Evolutionary conservation across 23 tunicate genomes (phyloP).

Genomic region (Oikopleura albicans): DNA sequence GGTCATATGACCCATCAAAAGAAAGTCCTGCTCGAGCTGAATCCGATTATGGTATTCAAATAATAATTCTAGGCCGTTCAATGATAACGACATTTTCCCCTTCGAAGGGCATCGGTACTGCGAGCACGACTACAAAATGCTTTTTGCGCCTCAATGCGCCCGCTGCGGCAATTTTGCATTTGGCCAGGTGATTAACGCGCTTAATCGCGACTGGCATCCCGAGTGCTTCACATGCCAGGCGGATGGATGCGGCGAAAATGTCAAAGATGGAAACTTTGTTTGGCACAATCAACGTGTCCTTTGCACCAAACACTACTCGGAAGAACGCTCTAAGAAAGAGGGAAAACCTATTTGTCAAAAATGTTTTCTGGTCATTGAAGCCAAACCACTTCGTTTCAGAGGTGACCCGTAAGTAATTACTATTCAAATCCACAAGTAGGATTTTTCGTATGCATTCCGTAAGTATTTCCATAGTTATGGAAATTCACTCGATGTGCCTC

Average conservation of each 20-base stretch:
- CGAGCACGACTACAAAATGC: slow-evolving; percentile 91
- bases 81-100: slow-evolving; percentile 21
- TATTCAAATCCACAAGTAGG: too few species aligned
- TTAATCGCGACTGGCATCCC: slow-evolving; percentile 90
- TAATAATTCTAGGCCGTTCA: neutral
- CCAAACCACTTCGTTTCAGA: slow-evolving; percentile 51
- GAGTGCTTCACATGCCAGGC: slow-evolving; percentile 74
- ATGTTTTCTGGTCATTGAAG: slow-evolving; percentile 86
- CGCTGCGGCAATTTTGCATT: slow-evolving; percentile 60
- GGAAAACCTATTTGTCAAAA: slow-evolving; percentile 83
- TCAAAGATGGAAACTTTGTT: neutral
- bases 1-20: too few species aligned
- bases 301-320: slow-evolving; percentile 11
- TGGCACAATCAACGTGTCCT: slow-evolving; percentile 25
- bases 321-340: slow-evolving; percentile 37
- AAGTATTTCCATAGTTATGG: too few species aligned
- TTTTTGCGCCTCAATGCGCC: slow-evolving; percentile 90
- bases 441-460: too few species aligned
- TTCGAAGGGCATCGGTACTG: slow-evolving; percentile 78
- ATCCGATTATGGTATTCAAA: too few species aligned
- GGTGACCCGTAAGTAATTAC: slow-evolving; percentile 52
- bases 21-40: too few species aligned
- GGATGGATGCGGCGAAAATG: neutral
- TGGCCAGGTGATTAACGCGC: slow-evolving; percentile 90
- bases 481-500: too few species aligned